These are phyloP conservation scores for Coilia nasus DNA, from an alignment of 2,797 vertebrate species.

Conservation along the genomic window DNA sequence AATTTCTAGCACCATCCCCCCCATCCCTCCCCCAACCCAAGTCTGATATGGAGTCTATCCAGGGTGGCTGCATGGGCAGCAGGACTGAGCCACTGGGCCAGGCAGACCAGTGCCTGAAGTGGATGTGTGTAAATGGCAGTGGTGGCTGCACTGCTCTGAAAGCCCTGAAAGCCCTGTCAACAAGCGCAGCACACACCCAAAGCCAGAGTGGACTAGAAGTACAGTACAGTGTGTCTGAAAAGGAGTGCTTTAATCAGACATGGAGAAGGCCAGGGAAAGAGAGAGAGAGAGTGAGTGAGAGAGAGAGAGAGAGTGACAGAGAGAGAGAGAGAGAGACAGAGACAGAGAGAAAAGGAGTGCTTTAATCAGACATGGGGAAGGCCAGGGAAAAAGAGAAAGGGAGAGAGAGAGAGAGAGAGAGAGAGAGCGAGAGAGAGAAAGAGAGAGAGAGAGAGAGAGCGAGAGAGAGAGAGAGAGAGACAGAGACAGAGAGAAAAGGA, in stretches of 20 bases:
- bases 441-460: background rate
- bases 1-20: no score
- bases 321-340: background rate
- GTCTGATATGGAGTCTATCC: no score
- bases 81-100: background rate
- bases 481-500: no score
- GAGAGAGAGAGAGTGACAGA: background rate
- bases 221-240: background rate
- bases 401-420: background rate
- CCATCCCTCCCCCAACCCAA: no score
- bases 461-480: no score
- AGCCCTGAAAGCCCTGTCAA: conserved; percentile 5
- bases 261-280: background rate
- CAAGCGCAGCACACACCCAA: background rate
- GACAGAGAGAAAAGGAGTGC: no score
- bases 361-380: no score
- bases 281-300: no score
- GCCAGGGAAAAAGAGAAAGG: background rate
- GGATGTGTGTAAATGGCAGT: background rate
- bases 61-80: no score
- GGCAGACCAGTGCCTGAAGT: background rate
- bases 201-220: background rate
- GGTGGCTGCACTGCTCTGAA: background rate
- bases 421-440: no score
- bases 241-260: conserved; percentile 20